phyloP scores from a whole-genome alignment of 1,140 invertebrate genomes.

The Galleria mellonella region DNA sequence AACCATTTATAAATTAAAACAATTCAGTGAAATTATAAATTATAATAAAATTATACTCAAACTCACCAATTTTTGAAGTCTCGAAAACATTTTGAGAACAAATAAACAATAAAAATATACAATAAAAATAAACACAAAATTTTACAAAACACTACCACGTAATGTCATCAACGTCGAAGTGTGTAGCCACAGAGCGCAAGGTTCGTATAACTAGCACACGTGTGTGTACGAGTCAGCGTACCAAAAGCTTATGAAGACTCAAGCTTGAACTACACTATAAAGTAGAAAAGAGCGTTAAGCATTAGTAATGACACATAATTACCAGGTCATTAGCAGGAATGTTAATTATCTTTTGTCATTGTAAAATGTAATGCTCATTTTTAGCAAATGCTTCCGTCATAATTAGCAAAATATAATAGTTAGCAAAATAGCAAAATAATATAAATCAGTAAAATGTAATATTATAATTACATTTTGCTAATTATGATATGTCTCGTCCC shows the following conservation, averaged over 20 bases:
- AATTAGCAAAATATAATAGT: no score
- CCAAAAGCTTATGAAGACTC: constrained; percentile 22
- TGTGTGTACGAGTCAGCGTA: constrained; percentile 41
- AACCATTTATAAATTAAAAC: no score
- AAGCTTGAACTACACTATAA: no score
- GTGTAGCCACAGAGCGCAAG: constrained; percentile 18
- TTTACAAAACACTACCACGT: constrained; percentile 28
- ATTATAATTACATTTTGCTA: no score
- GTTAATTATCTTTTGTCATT: constrained; percentile 27
- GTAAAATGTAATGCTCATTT: no score
- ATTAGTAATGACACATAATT: constrained; percentile 19
- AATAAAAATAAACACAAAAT: constrained; percentile 25
- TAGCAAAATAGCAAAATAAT: no score
- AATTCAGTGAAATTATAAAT: constrained; percentile 1
- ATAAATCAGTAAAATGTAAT: no score
- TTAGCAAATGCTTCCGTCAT: no score
- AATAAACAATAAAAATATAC: constrained; percentile 22
- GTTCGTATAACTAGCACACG: constrained; percentile 24
- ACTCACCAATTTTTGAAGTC: constrained; percentile 60
- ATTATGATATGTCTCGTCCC: no score
- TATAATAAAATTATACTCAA: not conserved
- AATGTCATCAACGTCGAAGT: not conserved
- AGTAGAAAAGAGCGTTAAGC: no score
- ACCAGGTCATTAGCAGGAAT: constrained; percentile 15
- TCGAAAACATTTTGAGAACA: constrained; percentile 49